Conservation (phyloP, 2,113 vertebrate species). For the Poicephalus meyeri region DNA sequence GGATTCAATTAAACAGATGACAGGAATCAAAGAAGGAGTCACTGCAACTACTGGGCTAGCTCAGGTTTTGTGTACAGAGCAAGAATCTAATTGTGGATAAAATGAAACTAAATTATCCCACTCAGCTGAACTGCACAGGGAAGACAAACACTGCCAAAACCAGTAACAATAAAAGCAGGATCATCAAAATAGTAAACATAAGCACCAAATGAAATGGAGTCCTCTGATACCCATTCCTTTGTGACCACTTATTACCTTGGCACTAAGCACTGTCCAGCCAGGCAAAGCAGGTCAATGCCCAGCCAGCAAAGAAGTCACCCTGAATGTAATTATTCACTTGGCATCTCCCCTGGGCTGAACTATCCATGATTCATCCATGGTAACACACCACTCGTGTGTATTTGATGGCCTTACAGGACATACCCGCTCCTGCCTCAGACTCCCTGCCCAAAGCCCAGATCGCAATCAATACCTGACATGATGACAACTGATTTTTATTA, state of each 20-base stretch:
- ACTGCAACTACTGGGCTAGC: neutral
- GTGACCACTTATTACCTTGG: neutral
- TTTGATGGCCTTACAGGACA: neutral
- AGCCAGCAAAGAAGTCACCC: neutral
- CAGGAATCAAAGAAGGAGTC: neutral
- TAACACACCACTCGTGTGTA: accelerated
- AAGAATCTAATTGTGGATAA: neutral
- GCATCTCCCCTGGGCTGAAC: neutral
- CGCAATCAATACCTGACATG: neutral
- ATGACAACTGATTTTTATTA: neutral
- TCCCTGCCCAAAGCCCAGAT: neutral
- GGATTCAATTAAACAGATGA: neutral
- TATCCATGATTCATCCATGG: accelerated
- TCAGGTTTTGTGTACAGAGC: neutral
- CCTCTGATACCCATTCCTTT: neutral
- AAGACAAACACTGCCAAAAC: neutral
- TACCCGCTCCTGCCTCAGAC: no score
- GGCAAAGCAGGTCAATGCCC: neutral
- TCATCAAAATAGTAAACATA: neutral
- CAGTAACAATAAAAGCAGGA: neutral
- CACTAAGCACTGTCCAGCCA: neutral
- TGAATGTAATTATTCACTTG: no score
- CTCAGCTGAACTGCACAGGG: neutral
- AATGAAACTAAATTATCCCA: neutral
- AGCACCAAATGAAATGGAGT: neutral